Conservation (phyloP, 2,797 vertebrate species). For the Sebastolobus alascanus region DNA sequence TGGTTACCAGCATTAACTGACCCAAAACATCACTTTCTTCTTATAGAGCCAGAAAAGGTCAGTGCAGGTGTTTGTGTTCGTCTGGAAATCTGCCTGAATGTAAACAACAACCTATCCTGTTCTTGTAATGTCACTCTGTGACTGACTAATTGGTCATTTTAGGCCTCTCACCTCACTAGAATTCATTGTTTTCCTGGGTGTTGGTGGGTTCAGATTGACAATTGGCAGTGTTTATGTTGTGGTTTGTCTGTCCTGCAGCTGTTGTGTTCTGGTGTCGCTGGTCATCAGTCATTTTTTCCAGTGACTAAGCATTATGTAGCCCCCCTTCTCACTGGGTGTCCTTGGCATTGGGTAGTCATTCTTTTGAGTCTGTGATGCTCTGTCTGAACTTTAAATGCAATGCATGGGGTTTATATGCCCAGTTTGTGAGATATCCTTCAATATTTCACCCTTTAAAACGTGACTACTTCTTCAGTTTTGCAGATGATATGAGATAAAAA, state of each 20-base stretch:
- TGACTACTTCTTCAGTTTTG: background rate
- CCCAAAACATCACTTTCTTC: constrained; percentile 1
- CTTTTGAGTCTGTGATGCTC: background rate
- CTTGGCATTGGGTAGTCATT: constrained; percentile 20
- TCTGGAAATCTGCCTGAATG: constrained; percentile 4
- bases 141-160: constrained; percentile 37
- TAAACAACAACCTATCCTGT: constrained; percentile 19
- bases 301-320: constrained; percentile 68
- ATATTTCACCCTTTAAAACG: background rate
- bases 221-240: constrained; percentile 64
- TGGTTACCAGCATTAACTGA: background rate
- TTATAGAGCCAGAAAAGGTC: constrained; percentile 35
- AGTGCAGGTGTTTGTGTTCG: background rate
- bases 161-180: constrained; percentile 63
- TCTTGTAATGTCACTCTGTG: background rate
- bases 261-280: constrained; percentile 54
- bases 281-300: constrained; percentile 69
- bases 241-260: constrained; percentile 70
- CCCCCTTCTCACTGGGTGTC: constrained; percentile 6
- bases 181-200: constrained; percentile 51
- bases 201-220: constrained; percentile 24
- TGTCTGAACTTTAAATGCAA: background rate
- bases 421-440: background rate
- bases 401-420: background rate
- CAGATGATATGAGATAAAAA: constrained; percentile 6